Percentiles rank a stretch among this genome's conserved stretches.
phyloP scores from a whole-genome alignment of 2,113 vertebrate species.

The Ranitomeya imitator region DNA sequence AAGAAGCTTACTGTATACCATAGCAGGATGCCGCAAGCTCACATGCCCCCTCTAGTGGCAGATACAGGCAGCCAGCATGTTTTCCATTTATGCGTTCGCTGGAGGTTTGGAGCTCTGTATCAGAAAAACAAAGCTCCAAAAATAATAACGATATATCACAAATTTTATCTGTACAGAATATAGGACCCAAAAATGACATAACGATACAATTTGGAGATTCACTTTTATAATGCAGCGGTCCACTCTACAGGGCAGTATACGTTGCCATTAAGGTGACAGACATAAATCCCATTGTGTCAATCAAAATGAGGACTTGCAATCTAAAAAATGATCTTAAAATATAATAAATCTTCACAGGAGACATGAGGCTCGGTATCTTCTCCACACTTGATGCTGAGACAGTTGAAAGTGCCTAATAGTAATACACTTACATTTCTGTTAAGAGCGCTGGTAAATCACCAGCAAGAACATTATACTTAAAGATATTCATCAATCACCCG shows the following conservation, averaged over 20 bases:
- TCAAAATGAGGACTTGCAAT: not conserved
- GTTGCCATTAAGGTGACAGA: not conserved
- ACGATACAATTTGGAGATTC: not conserved
- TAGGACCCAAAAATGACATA: not conserved
- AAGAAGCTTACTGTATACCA: not conserved
- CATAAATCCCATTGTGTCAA: not conserved
- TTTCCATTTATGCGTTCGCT: no score
- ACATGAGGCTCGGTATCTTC: not conserved
- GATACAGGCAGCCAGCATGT: no score
- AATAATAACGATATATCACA: no score
- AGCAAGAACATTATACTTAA: slow-evolving; percentile 10
- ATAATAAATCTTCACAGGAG: not conserved
- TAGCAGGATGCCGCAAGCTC: not conserved
- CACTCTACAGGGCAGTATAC: not conserved
- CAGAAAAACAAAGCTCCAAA: no score
- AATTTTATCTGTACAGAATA: not conserved
- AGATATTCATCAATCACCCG: slow-evolving; percentile 20
- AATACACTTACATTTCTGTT: slow-evolving; percentile 18
- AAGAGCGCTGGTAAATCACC: not conserved
- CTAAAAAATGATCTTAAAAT: not conserved
- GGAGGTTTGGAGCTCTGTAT: no score
- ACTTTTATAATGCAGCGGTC: not conserved
- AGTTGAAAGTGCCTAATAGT: slow-evolving; percentile 13
- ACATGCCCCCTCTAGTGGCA: no score
- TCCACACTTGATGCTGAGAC: not conserved